Evolutionary conservation across 2,113 vertebrate genomes (phyloP).

Genomic region (Lepisosteus osseus): DNA sequence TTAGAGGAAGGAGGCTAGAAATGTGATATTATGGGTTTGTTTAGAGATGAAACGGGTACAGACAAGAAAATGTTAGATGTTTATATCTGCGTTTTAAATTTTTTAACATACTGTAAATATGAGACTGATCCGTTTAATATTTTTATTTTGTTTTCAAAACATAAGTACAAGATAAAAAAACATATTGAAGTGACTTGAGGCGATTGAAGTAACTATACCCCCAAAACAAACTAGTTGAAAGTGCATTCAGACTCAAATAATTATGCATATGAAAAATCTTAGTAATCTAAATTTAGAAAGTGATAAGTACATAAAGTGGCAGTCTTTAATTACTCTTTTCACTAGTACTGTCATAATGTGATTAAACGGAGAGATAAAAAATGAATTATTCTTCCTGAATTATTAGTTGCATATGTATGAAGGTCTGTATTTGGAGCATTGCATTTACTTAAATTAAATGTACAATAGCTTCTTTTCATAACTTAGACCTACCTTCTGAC

Average conservation of each 20-base stretch:
- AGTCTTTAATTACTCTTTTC: background rate
- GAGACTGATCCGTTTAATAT: background rate
- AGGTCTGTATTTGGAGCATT: background rate
- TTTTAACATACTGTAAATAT: background rate
- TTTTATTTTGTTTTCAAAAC: background rate
- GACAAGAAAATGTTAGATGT: background rate
- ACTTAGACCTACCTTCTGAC: slow-evolving; percentile 29
- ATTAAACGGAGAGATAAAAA: slow-evolving; percentile 10
- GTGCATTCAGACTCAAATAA: slow-evolving; percentile 12
- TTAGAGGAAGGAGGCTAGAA: background rate
- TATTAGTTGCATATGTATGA: slow-evolving; percentile 1
- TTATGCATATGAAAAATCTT: slow-evolving; percentile 6
- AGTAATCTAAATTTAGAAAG: slow-evolving; percentile 9
- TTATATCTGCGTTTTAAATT: background rate
- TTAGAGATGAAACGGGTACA: background rate
- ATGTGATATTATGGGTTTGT: background rate
- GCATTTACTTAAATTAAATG: slow-evolving; percentile 19
- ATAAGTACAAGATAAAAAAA: too few relatives aligned
- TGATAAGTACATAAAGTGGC: slow-evolving; percentile 1
- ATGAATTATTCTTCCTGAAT: background rate
- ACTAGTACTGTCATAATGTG: slow-evolving; percentile 4
- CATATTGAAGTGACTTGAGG: too few relatives aligned
- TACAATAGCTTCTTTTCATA: slow-evolving; percentile 27
- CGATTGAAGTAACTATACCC: background rate
- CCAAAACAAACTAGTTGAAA: slow-evolving; percentile 17